Conservation (phyloP, 1,140 invertebrate species). For the Globodera ellingtonae region DNA sequence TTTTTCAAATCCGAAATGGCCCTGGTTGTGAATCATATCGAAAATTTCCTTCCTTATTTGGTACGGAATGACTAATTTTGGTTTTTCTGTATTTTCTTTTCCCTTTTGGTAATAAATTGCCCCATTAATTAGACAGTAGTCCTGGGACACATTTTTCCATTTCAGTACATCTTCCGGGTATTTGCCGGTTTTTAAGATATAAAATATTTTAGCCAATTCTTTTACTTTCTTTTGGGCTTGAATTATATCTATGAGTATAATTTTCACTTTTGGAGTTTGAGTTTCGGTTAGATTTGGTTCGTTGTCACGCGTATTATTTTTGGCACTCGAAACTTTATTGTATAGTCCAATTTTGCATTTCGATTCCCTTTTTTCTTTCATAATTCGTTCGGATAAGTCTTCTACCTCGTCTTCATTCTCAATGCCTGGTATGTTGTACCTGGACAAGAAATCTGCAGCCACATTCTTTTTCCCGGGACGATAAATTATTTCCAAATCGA, state of each 20-base stretch:
- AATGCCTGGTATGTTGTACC: constrained; percentile 10
- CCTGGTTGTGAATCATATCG: background rate
- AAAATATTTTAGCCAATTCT: background rate
- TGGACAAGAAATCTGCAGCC: constrained; percentile 19
- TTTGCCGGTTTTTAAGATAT: background rate
- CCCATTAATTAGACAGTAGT: background rate
- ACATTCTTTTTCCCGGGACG: constrained; percentile 5
- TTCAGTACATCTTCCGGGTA: background rate
- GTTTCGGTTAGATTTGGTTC: too few species aligned
- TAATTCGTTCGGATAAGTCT: too few species aligned
- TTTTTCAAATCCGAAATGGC: constrained; percentile 1
- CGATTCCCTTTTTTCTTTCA: too few species aligned
- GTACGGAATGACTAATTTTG: background rate
- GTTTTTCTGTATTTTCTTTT: background rate
- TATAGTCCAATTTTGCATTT: background rate
- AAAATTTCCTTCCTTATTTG: background rate
- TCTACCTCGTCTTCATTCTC: background rate
- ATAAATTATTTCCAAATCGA: constrained; percentile 15
- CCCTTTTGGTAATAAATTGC: background rate
- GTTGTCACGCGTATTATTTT: too few species aligned
- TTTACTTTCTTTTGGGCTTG: background rate
- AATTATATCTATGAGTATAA: too few species aligned
- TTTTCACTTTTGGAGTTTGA: too few species aligned
- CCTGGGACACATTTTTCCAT: background rate
- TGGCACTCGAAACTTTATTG: too few species aligned